Percentiles rank a stretch among this genome's conserved stretches.
phyloP scores from a whole-genome alignment of 2,888 invertebrate species.

The Cheiracanthium punctorium region DNA sequence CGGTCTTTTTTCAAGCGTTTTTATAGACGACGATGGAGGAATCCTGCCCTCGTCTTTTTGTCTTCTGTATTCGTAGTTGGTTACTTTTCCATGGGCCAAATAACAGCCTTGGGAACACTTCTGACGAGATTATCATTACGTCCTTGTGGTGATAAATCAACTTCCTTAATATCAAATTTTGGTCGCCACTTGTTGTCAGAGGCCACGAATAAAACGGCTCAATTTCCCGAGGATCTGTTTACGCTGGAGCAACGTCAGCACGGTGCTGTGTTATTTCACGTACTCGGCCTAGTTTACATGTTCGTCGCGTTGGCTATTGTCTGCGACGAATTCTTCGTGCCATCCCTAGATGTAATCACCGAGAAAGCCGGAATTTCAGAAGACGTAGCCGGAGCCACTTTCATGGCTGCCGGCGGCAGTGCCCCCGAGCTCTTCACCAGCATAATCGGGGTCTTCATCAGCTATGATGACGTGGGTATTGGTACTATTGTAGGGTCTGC shows the following conservation, averaged over 20 bases:
- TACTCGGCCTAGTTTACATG: slow-evolving; percentile 97
- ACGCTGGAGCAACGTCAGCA: slow-evolving; percentile 87
- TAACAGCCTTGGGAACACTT: slow-evolving; percentile 34
- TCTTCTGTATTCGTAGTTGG: slow-evolving; percentile 46
- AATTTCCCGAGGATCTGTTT: slow-evolving; percentile 91
- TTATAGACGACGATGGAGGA: slow-evolving; percentile 55
- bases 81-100: slow-evolving; percentile 65
- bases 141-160: slow-evolving; percentile 8
- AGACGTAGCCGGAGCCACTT: slow-evolving; percentile 98
- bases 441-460: slow-evolving; percentile 98
- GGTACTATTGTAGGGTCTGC: slow-evolving; percentile 98
- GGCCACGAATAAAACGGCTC: slow-evolving; percentile 73
- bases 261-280: slow-evolving; percentile 93
- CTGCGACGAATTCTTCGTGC: slow-evolving; percentile 99
- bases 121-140: slow-evolving; percentile 3
- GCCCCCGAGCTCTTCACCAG: slow-evolving; percentile 95
- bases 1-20: slow-evolving; percentile 32
- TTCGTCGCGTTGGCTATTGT: slow-evolving; percentile 98
- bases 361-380: slow-evolving; percentile 94
- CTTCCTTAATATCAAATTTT: not conserved
- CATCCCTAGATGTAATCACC: slow-evolving; percentile 96
- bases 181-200: slow-evolving; percentile 37
- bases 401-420: slow-evolving; percentile 99
- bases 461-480: slow-evolving; percentile 92
- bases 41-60: slow-evolving; percentile 52